A percentile compares a stretch with the other conserved stretches of the same genome.
Conservation (phyloP, 53 echinoderm and acorn worm genomes). For the Henricia sp. region DNA sequence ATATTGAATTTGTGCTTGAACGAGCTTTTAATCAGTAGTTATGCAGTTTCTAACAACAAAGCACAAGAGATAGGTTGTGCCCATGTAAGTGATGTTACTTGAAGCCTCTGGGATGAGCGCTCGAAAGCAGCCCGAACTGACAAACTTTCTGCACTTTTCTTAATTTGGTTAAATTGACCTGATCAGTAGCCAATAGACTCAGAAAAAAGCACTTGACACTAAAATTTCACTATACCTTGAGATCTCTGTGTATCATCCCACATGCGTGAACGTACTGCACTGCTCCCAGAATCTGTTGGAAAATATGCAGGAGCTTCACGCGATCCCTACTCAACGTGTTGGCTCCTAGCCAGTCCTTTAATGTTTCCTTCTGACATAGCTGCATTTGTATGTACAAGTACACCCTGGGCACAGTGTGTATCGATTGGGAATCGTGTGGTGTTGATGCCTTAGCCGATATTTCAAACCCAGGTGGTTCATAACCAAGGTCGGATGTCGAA, state of each 20-base stretch:
- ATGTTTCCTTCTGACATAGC: slow-evolving; percentile 91
- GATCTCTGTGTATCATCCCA: slow-evolving; percentile 96
- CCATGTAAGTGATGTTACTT: no score
- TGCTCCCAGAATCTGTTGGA: slow-evolving; percentile 88
- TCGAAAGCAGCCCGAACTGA: no score
- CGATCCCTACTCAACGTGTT: slow-evolving; percentile 77
- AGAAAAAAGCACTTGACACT: no score
- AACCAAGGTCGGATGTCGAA: slow-evolving; percentile 15
- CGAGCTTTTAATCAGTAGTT: no score
- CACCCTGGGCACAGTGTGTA: slow-evolving; percentile 65
- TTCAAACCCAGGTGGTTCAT: background rate
- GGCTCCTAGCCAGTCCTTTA: slow-evolving; percentile 92
- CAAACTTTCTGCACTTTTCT: no score
- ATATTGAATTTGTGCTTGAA: no score
- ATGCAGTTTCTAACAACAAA: no score
- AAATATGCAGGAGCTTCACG: slow-evolving; percentile 82
- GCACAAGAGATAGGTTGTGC: no score
- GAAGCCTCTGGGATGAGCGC: no score
- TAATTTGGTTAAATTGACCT: no score
- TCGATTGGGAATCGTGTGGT: background rate
- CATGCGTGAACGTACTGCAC: slow-evolving; percentile 90
- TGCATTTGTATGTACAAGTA: slow-evolving; percentile 99
- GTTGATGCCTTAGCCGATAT: background rate
- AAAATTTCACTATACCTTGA: slow-evolving; percentile 82
- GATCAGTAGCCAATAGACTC: no score